Conservation (phyloP, 2,888 invertebrate genomes). For the Xestia rhomboidea region DNA sequence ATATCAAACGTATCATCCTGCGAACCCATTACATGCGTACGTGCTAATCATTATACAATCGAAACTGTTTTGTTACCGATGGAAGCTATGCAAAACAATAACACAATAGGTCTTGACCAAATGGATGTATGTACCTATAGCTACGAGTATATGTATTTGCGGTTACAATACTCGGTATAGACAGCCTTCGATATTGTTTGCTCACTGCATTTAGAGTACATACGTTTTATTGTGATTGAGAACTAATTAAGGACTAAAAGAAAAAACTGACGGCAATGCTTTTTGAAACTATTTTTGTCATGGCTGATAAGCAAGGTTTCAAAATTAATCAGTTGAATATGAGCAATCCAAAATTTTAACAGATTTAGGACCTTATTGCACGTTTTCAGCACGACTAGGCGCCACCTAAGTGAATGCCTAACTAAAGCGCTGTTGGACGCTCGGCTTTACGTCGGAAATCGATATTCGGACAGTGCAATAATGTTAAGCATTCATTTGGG, state of each 20-base stretch:
- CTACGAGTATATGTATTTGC: slow-evolving; percentile 7
- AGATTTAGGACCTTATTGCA: not conserved
- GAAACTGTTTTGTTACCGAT: slow-evolving; percentile 41
- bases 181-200: slow-evolving; percentile 19
- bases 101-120: slow-evolving; percentile 36
- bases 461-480: not conserved
- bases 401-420: not conserved
- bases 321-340: not conserved
- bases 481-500: not conserved
- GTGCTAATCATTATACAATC: slow-evolving; percentile 29
- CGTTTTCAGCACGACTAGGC: not conserved
- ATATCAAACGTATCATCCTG: not conserved
- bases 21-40: slow-evolving; percentile 2
- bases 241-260: not conserved
- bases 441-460: not conserved
- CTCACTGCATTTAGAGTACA: not conserved
- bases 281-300: not conserved
- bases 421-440: not conserved
- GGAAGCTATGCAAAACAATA: slow-evolving; percentile 53
- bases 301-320: not conserved
- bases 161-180: not conserved
- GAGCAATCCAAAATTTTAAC: not conserved
- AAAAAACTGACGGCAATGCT: too few relatives aligned
- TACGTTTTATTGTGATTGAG: slow-evolving; percentile 8
- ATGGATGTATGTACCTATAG: not conserved